These are phyloP conservation scores for Todiramphus saurophagus DNA, from an alignment of 2,113 vertebrate genomes.

Conservation along the genomic window DNA sequence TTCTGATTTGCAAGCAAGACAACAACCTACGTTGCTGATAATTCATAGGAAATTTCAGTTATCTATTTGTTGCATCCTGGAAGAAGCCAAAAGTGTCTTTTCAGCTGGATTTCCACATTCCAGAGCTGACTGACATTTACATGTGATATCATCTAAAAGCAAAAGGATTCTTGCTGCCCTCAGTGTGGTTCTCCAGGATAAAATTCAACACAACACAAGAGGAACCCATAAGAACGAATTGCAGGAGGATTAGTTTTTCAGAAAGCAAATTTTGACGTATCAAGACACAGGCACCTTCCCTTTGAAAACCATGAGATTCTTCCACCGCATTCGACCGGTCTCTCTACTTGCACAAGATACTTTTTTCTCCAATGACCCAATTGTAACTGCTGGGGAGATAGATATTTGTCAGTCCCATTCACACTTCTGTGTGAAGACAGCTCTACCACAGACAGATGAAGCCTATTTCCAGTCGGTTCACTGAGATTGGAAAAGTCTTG, in stretches of 20 bases:
- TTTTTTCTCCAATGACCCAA: background rate
- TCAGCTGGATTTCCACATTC: background rate
- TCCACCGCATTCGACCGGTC: background rate
- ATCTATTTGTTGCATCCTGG: background rate
- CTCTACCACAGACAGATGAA: background rate
- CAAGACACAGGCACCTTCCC: background rate
- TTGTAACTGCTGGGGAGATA: background rate
- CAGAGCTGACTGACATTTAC: background rate
- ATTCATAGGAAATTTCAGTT: background rate
- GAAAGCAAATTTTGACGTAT: background rate
- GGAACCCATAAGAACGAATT: background rate
- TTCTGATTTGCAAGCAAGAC: background rate
- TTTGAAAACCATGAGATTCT: background rate
- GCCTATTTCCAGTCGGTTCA: background rate
- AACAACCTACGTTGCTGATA: rapidly evolving
- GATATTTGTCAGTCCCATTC: background rate
- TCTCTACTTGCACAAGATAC: background rate
- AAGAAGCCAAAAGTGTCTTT: background rate
- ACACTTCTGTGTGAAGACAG: background rate
- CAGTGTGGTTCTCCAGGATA: background rate
- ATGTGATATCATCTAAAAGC: background rate
- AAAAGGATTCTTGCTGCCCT: background rate
- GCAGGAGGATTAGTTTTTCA: background rate
- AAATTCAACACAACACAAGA: background rate
- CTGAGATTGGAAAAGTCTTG: background rate